Evolutionary conservation across 2,797 vertebrate genomes (phyloP).

Genomic region (Tangara arthus): DNA sequence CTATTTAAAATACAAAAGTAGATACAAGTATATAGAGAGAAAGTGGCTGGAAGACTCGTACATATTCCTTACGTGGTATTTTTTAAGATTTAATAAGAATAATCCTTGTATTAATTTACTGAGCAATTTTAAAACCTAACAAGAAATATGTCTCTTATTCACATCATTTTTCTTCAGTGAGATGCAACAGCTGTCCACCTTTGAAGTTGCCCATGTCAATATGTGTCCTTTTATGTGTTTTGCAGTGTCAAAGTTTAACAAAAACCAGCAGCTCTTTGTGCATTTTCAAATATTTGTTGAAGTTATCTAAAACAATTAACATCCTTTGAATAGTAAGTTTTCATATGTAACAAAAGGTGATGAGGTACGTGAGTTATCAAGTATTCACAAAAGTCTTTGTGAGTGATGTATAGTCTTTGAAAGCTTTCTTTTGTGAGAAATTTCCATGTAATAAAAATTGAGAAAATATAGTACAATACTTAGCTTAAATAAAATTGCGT

Average conservation of each 20-base stretch:
- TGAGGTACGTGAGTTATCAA: rapidly evolving
- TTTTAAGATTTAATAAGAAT: background rate
- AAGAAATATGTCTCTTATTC: background rate
- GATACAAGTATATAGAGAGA: background rate
- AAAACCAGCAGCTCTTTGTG: background rate
- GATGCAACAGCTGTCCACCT: background rate
- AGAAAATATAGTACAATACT: background rate
- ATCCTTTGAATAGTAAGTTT: background rate
- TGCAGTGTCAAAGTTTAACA: background rate
- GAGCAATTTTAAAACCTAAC: background rate
- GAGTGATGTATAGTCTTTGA: background rate
- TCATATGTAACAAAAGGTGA: background rate
- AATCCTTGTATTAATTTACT: background rate
- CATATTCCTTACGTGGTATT: background rate
- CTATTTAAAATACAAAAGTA: background rate
- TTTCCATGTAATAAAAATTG: background rate
- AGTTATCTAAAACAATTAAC: background rate
- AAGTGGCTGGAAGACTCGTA: background rate
- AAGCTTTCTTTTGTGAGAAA: background rate
- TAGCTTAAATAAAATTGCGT: background rate
- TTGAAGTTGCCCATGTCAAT: background rate
- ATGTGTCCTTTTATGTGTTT: background rate
- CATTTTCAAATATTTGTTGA: background rate
- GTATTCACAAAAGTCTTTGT: background rate
- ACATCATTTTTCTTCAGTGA: background rate